phyloP scores from a whole-genome alignment of 2,797 vertebrate genomes.

The Poecilia velifera region DNA sequence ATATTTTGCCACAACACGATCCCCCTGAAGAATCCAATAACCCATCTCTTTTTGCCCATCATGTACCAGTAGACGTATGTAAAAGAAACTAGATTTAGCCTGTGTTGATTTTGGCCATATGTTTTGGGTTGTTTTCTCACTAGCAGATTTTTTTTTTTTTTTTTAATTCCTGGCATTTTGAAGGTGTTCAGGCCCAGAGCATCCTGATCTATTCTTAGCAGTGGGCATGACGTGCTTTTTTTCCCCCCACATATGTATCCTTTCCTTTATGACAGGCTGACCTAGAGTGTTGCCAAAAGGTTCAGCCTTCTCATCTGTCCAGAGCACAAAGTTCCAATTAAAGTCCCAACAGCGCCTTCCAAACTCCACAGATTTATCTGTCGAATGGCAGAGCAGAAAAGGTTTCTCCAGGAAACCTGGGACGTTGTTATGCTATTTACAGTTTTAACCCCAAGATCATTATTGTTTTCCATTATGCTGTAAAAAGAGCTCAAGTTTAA shows the following conservation, averaged over 20 bases:
- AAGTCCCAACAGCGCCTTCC: not conserved
- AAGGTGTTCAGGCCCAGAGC: not conserved
- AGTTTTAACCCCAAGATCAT: not conserved
- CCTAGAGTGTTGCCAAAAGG: not conserved
- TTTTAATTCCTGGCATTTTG: not conserved
- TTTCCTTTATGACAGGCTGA: not conserved
- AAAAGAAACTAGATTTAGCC: not conserved
- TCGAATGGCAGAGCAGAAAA: not conserved
- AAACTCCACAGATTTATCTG: not conserved
- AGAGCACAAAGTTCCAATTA: not conserved
- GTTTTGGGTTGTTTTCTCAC: not conserved
- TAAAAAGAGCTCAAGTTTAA: not conserved
- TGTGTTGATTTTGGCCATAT: not conserved
- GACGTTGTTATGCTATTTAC: not conserved
- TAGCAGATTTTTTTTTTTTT: not conserved
- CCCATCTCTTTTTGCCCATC: not conserved
- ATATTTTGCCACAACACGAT: not conserved
- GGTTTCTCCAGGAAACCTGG: not conserved
- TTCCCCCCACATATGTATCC: not conserved
- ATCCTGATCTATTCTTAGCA: not conserved
- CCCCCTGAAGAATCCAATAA: not conserved
- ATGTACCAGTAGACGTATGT: not conserved
- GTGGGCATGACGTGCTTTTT: not conserved
- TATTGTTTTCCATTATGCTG: not conserved
- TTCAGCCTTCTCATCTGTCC: not conserved